Conservation (phyloP, 2,888 invertebrate genomes). For the Platycheirus rosarum region DNA sequence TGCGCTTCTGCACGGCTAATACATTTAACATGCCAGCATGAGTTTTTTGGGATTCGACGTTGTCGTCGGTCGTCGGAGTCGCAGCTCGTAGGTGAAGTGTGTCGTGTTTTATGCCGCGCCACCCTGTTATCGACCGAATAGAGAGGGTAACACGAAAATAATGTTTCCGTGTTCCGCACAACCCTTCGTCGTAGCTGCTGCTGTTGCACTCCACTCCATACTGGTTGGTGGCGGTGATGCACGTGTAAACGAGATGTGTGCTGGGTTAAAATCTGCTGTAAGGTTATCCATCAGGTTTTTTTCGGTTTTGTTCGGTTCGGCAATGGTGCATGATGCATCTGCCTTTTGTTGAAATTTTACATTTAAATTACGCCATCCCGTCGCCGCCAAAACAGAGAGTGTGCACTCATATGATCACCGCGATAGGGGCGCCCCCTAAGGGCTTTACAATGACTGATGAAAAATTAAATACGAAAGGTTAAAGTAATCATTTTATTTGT, state of each 20-base stretch:
- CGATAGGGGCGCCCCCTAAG: conserved; percentile 5
- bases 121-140: conserved; percentile 52
- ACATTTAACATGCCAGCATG: conserved; percentile 52
- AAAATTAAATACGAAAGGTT: conserved; percentile 66
- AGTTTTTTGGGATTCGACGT: conserved; percentile 22
- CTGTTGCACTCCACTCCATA: background rate
- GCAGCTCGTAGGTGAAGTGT: conserved; percentile 24
- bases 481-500: conserved; percentile 60
- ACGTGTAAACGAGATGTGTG: conserved; percentile 12
- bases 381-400: conserved; percentile 7
- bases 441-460: conserved; percentile 52
- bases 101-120: conserved; percentile 25
- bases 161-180: conserved; percentile 1
- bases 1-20: conserved; percentile 67
- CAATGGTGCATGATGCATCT: conserved; percentile 52
- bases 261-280: conserved; percentile 35
- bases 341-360: conserved; percentile 59
- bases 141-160: conserved; percentile 52
- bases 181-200: no score
- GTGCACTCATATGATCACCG: background rate
- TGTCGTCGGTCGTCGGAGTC: conserved; percentile 14
- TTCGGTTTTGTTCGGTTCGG: background rate
- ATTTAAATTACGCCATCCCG: conserved; percentile 64
- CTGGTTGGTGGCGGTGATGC: conserved; percentile 11
- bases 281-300: conserved; percentile 43